Conservation (phyloP, 1,140 invertebrate genomes). For the Calliopsis andreniformis region DNA sequence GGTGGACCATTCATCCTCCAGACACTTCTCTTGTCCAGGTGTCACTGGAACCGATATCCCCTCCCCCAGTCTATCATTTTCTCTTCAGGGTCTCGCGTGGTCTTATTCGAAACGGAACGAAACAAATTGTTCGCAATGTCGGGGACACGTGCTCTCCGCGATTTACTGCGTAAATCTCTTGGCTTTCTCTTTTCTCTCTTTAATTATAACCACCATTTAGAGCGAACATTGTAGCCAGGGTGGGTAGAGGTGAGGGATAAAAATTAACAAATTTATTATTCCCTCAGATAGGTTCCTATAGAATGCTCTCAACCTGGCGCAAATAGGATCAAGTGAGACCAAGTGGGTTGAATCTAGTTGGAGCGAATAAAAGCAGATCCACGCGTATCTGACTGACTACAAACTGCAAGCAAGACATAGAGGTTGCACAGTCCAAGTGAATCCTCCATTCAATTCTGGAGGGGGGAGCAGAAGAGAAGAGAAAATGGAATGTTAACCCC, state of each 20-base stretch:
- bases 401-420: too few relatives aligned
- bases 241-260: conserved; percentile 27
- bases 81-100: conserved; percentile 25
- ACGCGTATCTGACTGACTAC: too few relatives aligned
- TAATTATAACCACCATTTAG: conserved; percentile 30
- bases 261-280: conserved; percentile 47
- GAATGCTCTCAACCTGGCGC: too few relatives aligned
- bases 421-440: too few relatives aligned
- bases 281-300: conserved; percentile 30
- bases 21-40: conserved; percentile 37
- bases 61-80: conserved; percentile 46
- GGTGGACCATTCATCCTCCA: conserved; percentile 37
- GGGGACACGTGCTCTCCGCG: conserved; percentile 48
- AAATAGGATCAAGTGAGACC: too few relatives aligned
- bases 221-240: conserved; percentile 18
- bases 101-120: conserved; percentile 47
- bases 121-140: conserved; percentile 44
- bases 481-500: conserved; percentile 37
- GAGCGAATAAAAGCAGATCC: too few relatives aligned
- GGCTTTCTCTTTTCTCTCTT: conserved; percentile 18
- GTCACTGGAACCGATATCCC: conserved; percentile 20
- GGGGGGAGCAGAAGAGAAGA: conserved; percentile 13
- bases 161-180: conserved; percentile 39
- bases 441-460: too few relatives aligned
- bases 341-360: too few relatives aligned